Evolutionary conservation across 1,140 invertebrate genomes (phyloP).

Genomic region (Cyphomyrmex costatus): DNA sequence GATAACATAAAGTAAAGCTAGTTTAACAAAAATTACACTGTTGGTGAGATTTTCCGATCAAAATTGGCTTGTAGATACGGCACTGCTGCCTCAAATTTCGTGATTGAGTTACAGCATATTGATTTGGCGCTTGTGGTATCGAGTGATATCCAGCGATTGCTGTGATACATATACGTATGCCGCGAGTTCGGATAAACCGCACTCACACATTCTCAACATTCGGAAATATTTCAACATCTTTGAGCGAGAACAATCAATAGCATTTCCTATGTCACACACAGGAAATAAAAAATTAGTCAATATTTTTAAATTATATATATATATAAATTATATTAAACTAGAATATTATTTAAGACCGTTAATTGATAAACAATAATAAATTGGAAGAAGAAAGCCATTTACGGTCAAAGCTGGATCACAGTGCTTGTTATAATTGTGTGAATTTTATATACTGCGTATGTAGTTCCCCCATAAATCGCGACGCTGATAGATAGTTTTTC

Average conservation of each 20-base stretch:
- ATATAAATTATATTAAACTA: too few relatives aligned
- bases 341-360: too few relatives aligned
- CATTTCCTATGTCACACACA: background rate
- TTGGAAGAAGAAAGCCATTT: too few relatives aligned
- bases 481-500: too few relatives aligned
- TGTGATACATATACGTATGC: background rate
- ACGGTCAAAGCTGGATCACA: too few relatives aligned
- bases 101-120: slow-evolving; percentile 32
- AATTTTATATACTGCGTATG: too few relatives aligned
- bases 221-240: slow-evolving; percentile 25
- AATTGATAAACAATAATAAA: too few relatives aligned
- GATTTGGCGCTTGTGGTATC: slow-evolving; percentile 31
- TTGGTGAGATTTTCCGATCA: background rate
- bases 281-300: background rate
- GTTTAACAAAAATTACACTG: background rate
- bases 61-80: background rate
- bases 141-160: background rate
- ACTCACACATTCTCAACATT: slow-evolving; percentile 25
- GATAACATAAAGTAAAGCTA: background rate
- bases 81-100: slow-evolving; percentile 28
- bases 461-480: too few relatives aligned
- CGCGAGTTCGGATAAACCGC: slow-evolving; percentile 15
- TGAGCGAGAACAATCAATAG: background rate
- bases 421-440: too few relatives aligned
- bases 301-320: slow-evolving; percentile 13